Evolutionary conservation across 2,888 invertebrate species (phyloP).

Genomic region (Oscheius sp.): DNA sequence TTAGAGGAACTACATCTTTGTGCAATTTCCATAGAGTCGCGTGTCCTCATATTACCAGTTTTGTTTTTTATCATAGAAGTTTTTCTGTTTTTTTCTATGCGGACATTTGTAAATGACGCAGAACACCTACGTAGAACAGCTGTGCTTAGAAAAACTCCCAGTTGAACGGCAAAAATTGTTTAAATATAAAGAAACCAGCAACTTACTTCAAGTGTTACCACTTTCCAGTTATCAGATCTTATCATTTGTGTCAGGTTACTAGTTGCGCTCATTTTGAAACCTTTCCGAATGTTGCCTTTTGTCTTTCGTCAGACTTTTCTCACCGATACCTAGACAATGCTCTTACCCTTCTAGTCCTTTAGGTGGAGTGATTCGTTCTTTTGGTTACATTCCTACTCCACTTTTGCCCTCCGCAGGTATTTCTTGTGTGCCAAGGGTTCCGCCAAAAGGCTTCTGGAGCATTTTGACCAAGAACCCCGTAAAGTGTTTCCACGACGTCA

Average conservation of each 20-base stretch:
- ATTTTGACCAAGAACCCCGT: constrained; percentile 30
- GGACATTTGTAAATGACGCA: constrained; percentile 23
- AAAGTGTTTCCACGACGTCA: constrained; percentile 27
- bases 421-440: constrained; percentile 14
- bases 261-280: background rate
- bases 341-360: too few relatives aligned
- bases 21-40: constrained; percentile 11
- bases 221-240: background rate
- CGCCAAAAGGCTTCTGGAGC: constrained; percentile 13
- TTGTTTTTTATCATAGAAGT: background rate
- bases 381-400: background rate
- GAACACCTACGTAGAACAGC: constrained; percentile 33
- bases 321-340: too few relatives aligned
- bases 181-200: constrained; percentile 4
- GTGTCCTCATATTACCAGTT: constrained; percentile 21
- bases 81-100: background rate
- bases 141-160: background rate
- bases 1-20: constrained; percentile 25
- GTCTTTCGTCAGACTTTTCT: background rate
- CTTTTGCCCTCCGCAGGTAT: background rate
- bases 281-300: background rate
- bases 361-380: too few relatives aligned
- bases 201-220: too few relatives aligned
- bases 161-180: constrained; percentile 5
- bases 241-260: background rate